phyloP scores from a whole-genome alignment of 2,113 vertebrate species.

The Oncorhynchus kisutch region DNA sequence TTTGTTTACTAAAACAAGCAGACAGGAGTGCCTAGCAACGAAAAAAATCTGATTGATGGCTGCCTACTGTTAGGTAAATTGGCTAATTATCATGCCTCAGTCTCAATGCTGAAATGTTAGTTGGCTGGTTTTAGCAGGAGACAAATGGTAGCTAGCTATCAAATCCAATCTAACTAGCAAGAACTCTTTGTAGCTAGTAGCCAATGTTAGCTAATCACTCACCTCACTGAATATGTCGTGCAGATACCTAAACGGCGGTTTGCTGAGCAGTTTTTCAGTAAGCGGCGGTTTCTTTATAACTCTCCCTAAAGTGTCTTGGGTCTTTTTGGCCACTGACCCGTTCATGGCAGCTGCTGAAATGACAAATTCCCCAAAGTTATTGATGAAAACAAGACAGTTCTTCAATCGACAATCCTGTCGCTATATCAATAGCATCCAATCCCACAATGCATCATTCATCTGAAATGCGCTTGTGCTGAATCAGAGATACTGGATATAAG shows the following conservation, averaged over 20 bases:
- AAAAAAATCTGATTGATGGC: slow-evolving; percentile 25
- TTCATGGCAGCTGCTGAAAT: slow-evolving; percentile 74
- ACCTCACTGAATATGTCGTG: slow-evolving; percentile 95
- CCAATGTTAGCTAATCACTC: slow-evolving; percentile 40
- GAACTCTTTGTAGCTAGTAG: too few relatives aligned
- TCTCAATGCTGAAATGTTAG: too few relatives aligned
- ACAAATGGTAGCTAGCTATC: too few relatives aligned
- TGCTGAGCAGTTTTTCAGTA: slow-evolving; percentile 89
- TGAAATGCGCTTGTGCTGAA: slow-evolving; percentile 68
- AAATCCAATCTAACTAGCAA: too few relatives aligned
- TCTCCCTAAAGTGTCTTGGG: slow-evolving; percentile 87
- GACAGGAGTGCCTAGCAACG: slow-evolving; percentile 61
- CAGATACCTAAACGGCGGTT: slow-evolving; percentile 93
- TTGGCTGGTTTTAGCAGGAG: too few relatives aligned
- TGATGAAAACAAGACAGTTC: not conserved
- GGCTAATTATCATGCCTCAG: too few relatives aligned
- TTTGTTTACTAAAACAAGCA: slow-evolving; percentile 37
- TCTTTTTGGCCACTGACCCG: slow-evolving; percentile 79
- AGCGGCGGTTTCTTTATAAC: slow-evolving; percentile 91
- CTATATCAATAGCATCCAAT: slow-evolving; percentile 60
- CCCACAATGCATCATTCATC: slow-evolving; percentile 70
- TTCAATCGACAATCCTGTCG: slow-evolving; percentile 28
- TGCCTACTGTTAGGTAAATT: too few relatives aligned
- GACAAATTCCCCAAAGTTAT: not conserved
- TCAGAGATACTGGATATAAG: not conserved